Base-by-base conservation (phyloP, 2,888 invertebrate species). In the Spilosoma lubricipeda region DNA sequence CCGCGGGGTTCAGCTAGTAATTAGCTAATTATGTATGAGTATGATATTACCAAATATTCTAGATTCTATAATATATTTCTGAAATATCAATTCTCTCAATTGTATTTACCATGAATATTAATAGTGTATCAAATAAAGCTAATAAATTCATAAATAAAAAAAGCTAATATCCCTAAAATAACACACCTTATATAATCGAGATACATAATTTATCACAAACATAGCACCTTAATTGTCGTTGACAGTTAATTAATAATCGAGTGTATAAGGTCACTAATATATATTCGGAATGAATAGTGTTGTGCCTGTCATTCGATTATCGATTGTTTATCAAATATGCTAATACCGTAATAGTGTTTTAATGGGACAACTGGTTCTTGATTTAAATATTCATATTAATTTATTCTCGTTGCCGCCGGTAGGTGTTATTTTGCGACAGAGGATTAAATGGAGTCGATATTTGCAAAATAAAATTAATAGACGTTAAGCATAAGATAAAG, bases 331-430 rank as follows among this genome's bases (percentile, higher is more conserved):
- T 93, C 91, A 90, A 91, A 89, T 92, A 94, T 94, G 93, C 90
- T 91, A 94, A 94, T 94, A 88, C 87, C 81, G 88, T 93, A 93
- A 94, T 93, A 93, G 93, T 88, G 85, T 91, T 93, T 92, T 94
- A 94, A 94, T 93, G 91, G 93, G 89, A 86, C 89, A 88, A 91
- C 90, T 89, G 90, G 91, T 91, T 88, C 87, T 79, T 84, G 86
- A 88, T 86, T 91, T 89, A 88, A 89, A 91, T 91, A 91, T 90
- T 89, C 85, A 88, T 88, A 90, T 90, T 89, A 89, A 90, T 90
- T 84, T 88, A 88, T 88, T 87, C 84, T 76, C 70, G 82, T 76
- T 84, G 88, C 88, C 87, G 87, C 87, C 80, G 78, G 80, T 86
- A 90, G 88, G 88, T 90, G 89, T 89, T 87, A 83, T 70, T 67